Evolutionary conservation across 2,113 vertebrate species (phyloP), one percentile per base, ranked within the genome.

Genomic region (Melierax canorus): DNA sequence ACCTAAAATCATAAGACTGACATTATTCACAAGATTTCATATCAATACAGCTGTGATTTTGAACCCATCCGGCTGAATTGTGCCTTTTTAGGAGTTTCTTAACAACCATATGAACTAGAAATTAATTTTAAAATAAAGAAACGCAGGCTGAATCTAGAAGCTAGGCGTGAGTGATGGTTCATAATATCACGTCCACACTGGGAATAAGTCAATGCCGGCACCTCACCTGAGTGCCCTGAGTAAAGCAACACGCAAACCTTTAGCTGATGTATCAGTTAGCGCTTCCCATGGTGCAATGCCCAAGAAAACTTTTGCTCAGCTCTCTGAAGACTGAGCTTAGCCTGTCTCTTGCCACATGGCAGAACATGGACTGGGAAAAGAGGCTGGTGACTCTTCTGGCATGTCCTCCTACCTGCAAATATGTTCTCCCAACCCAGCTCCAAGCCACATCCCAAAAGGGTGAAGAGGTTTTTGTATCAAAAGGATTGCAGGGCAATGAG

Each of bases 391-490:
- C 26, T 66, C 24, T 64, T 51, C 45, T 38, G 30, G 18, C 15
- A 3, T 2, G 0, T 46, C 29, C 62, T 93, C 12, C 86, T n/a
- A 4, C n/a, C 51, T 38, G 19, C 43, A 64, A 12, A 43, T 0
- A 6, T 0, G 0, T 63, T 81, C 32, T n/a, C 38, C 29, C 9
- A 45, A 2, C 10, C 20, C 20, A 13, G 7, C 26, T 73, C 27
- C 30, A 30, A 53, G 22, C 17, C 32, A 20, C 10, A 18, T 72
- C 27, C n/a, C 59, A 27, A 51, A 59, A 4, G 18, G 16, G 2
- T 19, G 15, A 29, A 46, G 88, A 79, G 15, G 6, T 26, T 18
- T 36, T 88, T 0, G 0, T 15, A 53, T 23, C 59, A 56, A 59
- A 73, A 56, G 24, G 13, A 22, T 19, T 34, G 20, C n/a, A 77